Base-by-base conservation (phyloP, 2,797 vertebrate genomes). In the Poecilia velifera region DNA sequence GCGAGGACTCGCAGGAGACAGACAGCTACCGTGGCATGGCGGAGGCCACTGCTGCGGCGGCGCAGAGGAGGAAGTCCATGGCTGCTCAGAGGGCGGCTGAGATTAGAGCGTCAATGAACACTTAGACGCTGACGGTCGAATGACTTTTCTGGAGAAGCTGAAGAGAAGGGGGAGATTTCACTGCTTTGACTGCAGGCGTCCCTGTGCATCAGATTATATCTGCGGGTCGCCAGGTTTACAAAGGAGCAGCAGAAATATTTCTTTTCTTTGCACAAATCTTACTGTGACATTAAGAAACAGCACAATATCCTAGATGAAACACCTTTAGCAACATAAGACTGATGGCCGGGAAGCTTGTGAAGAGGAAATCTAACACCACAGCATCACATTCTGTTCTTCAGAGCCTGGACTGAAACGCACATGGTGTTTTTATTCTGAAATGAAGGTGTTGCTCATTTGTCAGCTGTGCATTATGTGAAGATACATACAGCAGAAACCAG, bases 1-100 rank as follows among this genome's bases (percentile, higher is more conserved):
- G 96, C 78, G 94, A 95, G 78, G 90, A 96, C 92, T 93, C 94
- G 0, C 94, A 94, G 88, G 94, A 94, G 70, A 90, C 86, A 0
- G 88, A 95, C 72, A 93, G 89, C 79, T 91, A 92, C 77, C 92
- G 83, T 0, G 92, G 84, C 81, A 85, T 92, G 43, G 81, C 85
- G 0, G 95, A 90, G 76, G 88, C 93, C 0, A 57, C 91, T 0
- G 84, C 74, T 34, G 71, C 39, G 9, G 79, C 91, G 1, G 4
- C 76, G 6, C 92, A 91, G 45, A 86, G 91, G 68, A 91, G 93
- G 77, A 96, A 93, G 90, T 92, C 93, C 28, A 77, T 94, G 75
- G 94, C 90, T n/a, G 77, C 62, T 59, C 92, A 92, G 78, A 92
- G 87, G 76, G 91, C 85, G 0, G 88, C 82, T 31, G 94, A 94